Base-by-base conservation (phyloP, 1,140 invertebrate species). In the Dendroctonus valens region DNA sequence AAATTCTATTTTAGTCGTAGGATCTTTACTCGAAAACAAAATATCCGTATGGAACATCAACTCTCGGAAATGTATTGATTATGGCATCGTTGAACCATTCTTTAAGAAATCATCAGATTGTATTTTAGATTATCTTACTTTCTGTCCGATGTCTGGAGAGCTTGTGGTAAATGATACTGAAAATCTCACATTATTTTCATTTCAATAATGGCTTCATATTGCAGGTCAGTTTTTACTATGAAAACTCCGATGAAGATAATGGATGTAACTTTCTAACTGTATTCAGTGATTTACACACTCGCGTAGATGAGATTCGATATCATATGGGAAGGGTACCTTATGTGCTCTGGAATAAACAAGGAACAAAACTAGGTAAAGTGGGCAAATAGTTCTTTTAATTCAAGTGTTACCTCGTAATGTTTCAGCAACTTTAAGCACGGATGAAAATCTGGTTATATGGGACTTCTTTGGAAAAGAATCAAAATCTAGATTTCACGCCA, bases 201-300 rank as follows among this genome's bases (percentile, higher is more conserved):
- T 26, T 26, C 26, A 26, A 26, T 26, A 26, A 26, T 26, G 26
- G 26, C 26, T 26, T 26, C 26, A 26, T 26, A 26, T 46, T 12
- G 8, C 12, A 46, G 42, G 42, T 46, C 42, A 46, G 42, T 46
- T 46, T 46, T 46, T 46, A 46, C 42, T 46, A 12, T 46, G 42
- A 46, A 46, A 11, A 11, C 12, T 26, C 26, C 8, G 12, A 46
- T 11, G 42, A 46, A 46, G 8, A 9, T 46, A 12, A 12, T 46
- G 42, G 42, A 11, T 12, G 8, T 11, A 46, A 9, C 42, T 11
- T 46, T 46, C 12, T 46, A 46, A 46, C 42, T 11, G 42, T 46
- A 46, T 46, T 46, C 42, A 46, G 12, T 11, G 42, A 46, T 46
- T 46, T 46, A 46, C 8, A 46, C 12, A 46, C 42, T 11, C 42